Evolutionary conservation across 2,888 invertebrate genomes (phyloP).

Genomic region (Caenorhabditis drosophilae): DNA sequence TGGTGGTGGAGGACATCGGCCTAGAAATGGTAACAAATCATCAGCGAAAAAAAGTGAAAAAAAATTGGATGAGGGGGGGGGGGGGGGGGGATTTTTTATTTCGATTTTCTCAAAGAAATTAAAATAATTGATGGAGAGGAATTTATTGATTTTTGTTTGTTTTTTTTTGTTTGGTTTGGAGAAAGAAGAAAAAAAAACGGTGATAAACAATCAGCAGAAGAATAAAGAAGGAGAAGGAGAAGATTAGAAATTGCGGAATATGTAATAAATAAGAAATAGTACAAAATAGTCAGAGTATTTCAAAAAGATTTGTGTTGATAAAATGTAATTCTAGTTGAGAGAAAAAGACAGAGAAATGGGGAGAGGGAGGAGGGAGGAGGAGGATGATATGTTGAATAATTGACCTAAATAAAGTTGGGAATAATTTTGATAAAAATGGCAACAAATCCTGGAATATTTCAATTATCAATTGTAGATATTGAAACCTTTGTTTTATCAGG

Average conservation of each 20-base stretch:
- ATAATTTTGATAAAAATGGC: neutral
- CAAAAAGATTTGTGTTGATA: conserved; percentile 12
- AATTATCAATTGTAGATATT: neutral
- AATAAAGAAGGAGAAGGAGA: conserved; percentile 5
- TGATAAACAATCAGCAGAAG: no score
- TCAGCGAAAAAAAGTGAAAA: neutral
- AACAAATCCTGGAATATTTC: no score
- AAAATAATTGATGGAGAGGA: neutral
- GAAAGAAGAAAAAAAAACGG: no score
- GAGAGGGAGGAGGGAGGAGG: neutral
- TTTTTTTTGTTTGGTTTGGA: no score
- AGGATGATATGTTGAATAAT: conserved; percentile 30
- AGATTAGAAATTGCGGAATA: neutral
- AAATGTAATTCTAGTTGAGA: conserved; percentile 14
- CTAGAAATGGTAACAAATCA: conserved; percentile 26
- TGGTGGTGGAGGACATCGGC: no score
- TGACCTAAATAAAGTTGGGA: conserved; percentile 28
- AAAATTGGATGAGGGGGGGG: neutral
- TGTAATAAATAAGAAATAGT: conserved; percentile 20
- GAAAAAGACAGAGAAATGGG: neutral
- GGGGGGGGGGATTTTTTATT: no score
- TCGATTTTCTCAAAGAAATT: neutral
- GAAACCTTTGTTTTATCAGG: neutral
- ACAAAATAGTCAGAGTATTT: no score
- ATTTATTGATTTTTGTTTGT: no score